phyloP scores from a whole-genome alignment of 92 coral and sea anemone species.

The Actinostola sp. region DNA sequence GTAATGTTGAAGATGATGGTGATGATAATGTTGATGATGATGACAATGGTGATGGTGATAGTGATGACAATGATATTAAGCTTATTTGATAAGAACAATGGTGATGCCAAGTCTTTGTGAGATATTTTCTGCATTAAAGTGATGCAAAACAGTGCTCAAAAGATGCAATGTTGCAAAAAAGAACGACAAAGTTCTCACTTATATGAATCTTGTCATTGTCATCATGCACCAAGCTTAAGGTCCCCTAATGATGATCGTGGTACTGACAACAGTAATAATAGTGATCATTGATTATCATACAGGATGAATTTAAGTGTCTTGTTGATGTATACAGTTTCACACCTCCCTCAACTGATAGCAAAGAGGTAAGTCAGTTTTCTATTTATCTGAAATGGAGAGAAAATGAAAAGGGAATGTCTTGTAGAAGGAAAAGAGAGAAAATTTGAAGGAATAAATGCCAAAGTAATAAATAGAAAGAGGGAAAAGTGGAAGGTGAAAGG shows the following conservation, averaged over 20 bases:
- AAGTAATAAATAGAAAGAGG: no score
- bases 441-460: neutral
- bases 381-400: neutral
- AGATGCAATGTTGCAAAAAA: no score
- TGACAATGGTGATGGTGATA: neutral
- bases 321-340: conserved; percentile 42
- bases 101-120: no score
- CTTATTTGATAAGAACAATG: no score
- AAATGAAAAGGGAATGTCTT: neutral
- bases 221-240: no score
- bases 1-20: neutral
- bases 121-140: no score
- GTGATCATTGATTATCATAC: no score
- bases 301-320: conserved; percentile 55
- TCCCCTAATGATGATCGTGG: no score
- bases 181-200: no score
- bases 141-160: no score
- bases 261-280: no score
- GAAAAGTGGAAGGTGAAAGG: neutral
- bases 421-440: neutral
- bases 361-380: conserved; percentile 24
- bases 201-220: no score
- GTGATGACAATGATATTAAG: neutral
- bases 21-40: neutral
- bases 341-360: conserved; percentile 41